These are phyloP conservation scores for Notolabrus celidotus DNA, from an alignment of 2,797 vertebrate species.

Conservation along the genomic window DNA sequence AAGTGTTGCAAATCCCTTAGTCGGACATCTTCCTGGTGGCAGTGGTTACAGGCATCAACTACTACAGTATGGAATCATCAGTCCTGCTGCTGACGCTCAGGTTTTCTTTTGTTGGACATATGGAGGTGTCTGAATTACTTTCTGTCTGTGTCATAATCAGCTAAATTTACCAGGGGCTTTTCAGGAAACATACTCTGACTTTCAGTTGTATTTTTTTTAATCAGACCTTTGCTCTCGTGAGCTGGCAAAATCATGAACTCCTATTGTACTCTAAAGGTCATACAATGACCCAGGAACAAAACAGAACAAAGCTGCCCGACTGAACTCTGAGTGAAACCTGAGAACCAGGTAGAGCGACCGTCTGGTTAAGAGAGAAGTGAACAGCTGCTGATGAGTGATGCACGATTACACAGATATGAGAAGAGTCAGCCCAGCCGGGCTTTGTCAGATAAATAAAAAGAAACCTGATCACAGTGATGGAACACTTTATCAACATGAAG, in stretches of 20 bases:
- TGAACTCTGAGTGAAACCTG: not conserved
- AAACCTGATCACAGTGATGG: not conserved
- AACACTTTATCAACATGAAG: not conserved
- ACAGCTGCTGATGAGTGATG: not conserved
- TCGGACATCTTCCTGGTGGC: no score
- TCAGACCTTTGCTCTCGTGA: not conserved
- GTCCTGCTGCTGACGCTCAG: no score
- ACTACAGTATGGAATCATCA: no score
- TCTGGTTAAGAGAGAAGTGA: not conserved
- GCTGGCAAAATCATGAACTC: not conserved
- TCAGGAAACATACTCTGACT: no score
- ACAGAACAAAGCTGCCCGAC: not conserved
- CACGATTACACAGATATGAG: not conserved
- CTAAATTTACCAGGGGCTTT: no score
- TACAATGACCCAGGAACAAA: not conserved
- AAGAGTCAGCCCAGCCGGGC: not conserved
- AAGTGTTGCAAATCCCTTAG: no score
- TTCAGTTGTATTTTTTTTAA: not conserved
- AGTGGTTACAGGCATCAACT: no score
- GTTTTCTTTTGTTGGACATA: no score
- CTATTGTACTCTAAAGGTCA: not conserved
- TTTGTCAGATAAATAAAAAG: not conserved
- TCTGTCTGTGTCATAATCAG: no score
- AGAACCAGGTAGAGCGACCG: not conserved
- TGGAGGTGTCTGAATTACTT: no score